Evolutionary conservation across 2,113 vertebrate genomes (phyloP), one percentile per base, ranked within the genome.

Genomic region (Oreocharis arfaki): DNA sequence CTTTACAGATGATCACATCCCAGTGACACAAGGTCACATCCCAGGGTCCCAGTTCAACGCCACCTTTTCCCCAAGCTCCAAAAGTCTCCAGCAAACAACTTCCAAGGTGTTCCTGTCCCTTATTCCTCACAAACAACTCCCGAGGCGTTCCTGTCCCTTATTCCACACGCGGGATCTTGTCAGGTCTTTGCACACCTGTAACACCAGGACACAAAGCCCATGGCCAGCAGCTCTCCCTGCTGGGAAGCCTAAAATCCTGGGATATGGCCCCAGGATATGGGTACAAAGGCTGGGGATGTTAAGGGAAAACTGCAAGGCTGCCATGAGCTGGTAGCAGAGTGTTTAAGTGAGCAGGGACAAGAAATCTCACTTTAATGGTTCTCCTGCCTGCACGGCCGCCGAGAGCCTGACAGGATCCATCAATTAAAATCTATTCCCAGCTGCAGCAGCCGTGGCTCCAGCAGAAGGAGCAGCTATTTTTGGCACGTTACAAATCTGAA

Each of bases 381-480:
- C 95, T 94, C 90, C 32, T 30, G 64, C 42, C 93, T 88, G 88
- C 92, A 28, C 2, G 10, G 93, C 90, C 20, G 3, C 92, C 64
- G 94, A 86, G 93, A 87, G 80, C 74, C 42, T 95, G 97, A 94
- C 96, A 97, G 87, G 32, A 57, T 47, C 93, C 87, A 97, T 97
- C 96, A 96, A 93, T 97, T 97, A 96, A 95, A 94, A 95, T 82
- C 96, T 93, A 92, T 96, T 97, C 96, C 94, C 92, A 95, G 95
- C 91, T 44, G 77, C 79, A 84, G 64, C 27, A 53, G 85, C 30
- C 42, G 63, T 9, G 93, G 91, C 53, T 83, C 67, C 68, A 53
- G 94, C 94, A 93, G 82, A 49, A 84, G 55, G 59, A 41, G 15
- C 68, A 41, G 93, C 69, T 96, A 96, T 96, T 97, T 93, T 64